Evolutionary conservation across 2,113 vertebrate species (phyloP).

Genomic region (Hippocampus guttulatus): DNA sequence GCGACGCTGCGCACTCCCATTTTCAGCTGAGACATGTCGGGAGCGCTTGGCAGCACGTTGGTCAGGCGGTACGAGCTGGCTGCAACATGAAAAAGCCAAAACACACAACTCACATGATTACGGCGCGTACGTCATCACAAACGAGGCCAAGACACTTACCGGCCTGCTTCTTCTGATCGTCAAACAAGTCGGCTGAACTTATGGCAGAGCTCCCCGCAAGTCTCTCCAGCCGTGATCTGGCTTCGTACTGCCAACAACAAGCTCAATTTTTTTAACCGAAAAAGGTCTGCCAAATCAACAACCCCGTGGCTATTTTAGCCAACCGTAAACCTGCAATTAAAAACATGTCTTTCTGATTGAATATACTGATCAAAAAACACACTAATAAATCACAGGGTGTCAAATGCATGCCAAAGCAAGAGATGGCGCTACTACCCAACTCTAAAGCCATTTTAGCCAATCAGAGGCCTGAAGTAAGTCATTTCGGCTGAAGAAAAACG

Average conservation of each 20-base stretch:
- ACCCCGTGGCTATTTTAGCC: too few species aligned
- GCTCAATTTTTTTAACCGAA: background rate
- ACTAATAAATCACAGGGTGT: too few species aligned
- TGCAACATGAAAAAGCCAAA: slow-evolving; percentile 27
- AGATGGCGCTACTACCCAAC: background rate
- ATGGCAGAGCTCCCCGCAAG: slow-evolving; percentile 82
- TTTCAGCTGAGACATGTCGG: slow-evolving; percentile 91
- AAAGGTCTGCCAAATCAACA: too few species aligned
- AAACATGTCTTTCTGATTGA: too few species aligned
- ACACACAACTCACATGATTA: background rate
- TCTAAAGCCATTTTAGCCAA: background rate
- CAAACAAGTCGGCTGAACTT: slow-evolving; percentile 91
- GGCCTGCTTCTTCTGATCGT: slow-evolving; percentile 83
- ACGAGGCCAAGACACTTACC: slow-evolving; percentile 55
- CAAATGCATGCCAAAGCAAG: too few species aligned
- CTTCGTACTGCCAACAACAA: slow-evolving; percentile 79
- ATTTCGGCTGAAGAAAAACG: background rate
- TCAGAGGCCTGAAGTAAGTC: background rate
- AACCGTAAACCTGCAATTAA: too few species aligned
- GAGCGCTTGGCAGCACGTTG: slow-evolving; percentile 82
- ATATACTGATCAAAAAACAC: too few species aligned
- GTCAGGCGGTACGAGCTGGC: slow-evolving; percentile 78
- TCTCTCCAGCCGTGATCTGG: slow-evolving; percentile 83
- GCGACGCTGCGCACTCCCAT: slow-evolving; percentile 88
- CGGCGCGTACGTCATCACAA: too few species aligned